Evolutionary conservation across 2,797 vertebrate genomes (phyloP).

Genomic region (Acipenser transmontanus): DNA sequence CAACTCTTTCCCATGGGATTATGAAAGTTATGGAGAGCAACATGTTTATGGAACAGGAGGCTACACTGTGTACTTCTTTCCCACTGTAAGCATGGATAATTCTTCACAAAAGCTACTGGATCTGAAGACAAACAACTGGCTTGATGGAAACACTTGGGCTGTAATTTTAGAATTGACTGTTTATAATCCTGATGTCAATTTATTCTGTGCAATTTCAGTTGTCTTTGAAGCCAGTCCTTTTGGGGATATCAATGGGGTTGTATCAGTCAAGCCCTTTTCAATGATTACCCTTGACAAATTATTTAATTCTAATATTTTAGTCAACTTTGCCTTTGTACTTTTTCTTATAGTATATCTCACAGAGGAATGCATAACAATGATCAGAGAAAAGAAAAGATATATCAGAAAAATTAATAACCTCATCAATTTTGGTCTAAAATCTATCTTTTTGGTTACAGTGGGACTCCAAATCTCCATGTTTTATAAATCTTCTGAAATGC

Average conservation of each 20-base stretch:
- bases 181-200: constrained; percentile 33
- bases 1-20: constrained; percentile 28
- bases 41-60: constrained; percentile 39
- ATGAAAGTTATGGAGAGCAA: constrained; percentile 32
- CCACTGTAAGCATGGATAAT: constrained; percentile 27
- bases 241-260: constrained; percentile 35
- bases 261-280: constrained; percentile 35
- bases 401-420: constrained; percentile 25
- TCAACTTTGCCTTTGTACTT: constrained; percentile 23
- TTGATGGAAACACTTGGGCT: constrained; percentile 50
- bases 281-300: constrained; percentile 30
- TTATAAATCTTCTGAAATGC: constrained; percentile 25
- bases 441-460: constrained; percentile 28
- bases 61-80: constrained; percentile 45
- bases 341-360: constrained; percentile 32
- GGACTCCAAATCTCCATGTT: constrained; percentile 32
- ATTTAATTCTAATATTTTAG: constrained; percentile 14
- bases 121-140: constrained; percentile 38
- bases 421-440: constrained; percentile 33
- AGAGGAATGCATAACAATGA: constrained; percentile 21
- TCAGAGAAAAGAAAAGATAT: constrained; percentile 26
- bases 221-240: constrained; percentile 44
- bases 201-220: constrained; percentile 43
- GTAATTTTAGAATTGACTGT: constrained; percentile 47
- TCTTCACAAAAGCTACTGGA: constrained; percentile 32